These are phyloP conservation scores for Percina caprodes DNA, from an alignment of 2,113 vertebrate genomes.

Conservation along the genomic window DNA sequence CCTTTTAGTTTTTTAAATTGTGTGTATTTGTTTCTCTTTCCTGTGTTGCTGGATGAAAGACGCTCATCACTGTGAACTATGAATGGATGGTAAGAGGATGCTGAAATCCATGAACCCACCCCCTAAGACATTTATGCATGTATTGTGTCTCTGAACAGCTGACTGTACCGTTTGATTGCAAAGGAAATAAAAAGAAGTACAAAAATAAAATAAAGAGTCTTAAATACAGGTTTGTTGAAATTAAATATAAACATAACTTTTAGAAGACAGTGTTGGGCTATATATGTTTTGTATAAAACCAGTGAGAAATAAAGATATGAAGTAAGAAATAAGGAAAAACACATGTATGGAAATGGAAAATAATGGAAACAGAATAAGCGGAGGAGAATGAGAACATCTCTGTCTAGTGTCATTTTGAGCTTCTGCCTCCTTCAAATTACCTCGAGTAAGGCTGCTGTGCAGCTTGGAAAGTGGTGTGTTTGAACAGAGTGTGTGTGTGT, in stretches of 20 bases:
- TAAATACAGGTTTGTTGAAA: too few relatives aligned
- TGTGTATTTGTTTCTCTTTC: too few relatives aligned
- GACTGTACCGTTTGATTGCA: too few relatives aligned
- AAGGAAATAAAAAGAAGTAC: too few relatives aligned
- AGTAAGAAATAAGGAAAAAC: not conserved
- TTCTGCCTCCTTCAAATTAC: slow-evolving; percentile 1
- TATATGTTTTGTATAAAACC: not conserved
- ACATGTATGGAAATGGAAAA: not conserved
- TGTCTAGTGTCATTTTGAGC: slow-evolving; percentile 11
- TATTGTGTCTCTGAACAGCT: too few relatives aligned
- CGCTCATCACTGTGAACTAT: too few relatives aligned
- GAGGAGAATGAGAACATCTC: not conserved
- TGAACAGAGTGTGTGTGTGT: not conserved
- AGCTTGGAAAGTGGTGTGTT: slow-evolving; percentile 7
- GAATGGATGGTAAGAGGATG: too few relatives aligned
- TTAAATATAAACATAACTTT: not conserved
- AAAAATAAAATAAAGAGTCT: too few relatives aligned
- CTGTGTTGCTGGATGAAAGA: too few relatives aligned
- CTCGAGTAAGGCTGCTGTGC: not conserved
- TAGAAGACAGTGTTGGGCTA: not conserved
- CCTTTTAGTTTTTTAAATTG: too few relatives aligned
- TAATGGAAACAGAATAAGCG: not conserved
- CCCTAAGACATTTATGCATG: too few relatives aligned
- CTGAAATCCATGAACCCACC: too few relatives aligned
- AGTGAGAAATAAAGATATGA: not conserved